phyloP scores from a whole-genome alignment of 2,888 invertebrate genomes.

The Tillus elongatus region DNA sequence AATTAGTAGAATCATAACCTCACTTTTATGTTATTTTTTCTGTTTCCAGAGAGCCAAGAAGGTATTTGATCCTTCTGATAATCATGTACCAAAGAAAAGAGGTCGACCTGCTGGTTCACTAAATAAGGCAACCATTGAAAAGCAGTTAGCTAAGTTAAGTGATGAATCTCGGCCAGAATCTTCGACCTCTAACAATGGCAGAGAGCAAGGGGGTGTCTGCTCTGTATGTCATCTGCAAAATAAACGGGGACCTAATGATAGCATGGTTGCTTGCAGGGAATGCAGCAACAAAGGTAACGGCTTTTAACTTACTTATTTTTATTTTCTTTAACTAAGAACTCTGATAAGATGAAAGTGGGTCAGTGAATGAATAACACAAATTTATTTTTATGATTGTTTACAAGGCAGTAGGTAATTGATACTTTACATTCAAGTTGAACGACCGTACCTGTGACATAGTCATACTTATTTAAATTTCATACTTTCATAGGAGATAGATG shows the following conservation, averaged over 20 bases:
- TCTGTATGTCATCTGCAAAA: constrained; percentile 54
- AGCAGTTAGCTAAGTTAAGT: constrained; percentile 33
- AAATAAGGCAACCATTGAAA: constrained; percentile 52
- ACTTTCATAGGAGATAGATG: no score
- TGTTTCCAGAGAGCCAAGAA: constrained; percentile 77
- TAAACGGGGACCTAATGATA: constrained; percentile 51
- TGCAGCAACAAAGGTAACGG: constrained; percentile 58
- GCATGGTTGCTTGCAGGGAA: constrained; percentile 59
- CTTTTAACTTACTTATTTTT: constrained; percentile 1
- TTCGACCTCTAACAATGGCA: constrained; percentile 33
- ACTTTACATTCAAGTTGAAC: no score
- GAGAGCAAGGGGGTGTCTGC: constrained; percentile 51
- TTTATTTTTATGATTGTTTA: no score
- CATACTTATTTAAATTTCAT: no score
- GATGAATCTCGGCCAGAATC: constrained; percentile 30
- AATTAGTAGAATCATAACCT: no score
- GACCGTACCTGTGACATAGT: no score
- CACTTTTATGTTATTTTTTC: no score
- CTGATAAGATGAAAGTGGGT: constrained; percentile 4
- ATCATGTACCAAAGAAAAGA: constrained; percentile 64
- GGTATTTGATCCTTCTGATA: constrained; percentile 80
- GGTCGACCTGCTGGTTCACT: constrained; percentile 57
- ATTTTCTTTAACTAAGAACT: constrained; percentile 4
- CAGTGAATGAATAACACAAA: background rate
- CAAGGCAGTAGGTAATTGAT: no score